Evolutionary conservation across 2,113 vertebrate species (phyloP).

Genomic region (human): GRCh38 chr14:65520501-65521000

Average conservation of each 20-base stretch:
- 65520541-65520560: background rate
- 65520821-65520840: background rate
- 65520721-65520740: background rate
- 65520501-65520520: background rate
- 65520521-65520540: background rate
- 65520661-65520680: background rate
- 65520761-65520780: background rate
- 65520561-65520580: background rate
- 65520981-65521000: background rate
- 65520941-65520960: background rate
- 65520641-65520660: background rate
- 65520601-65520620: background rate
- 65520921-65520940: background rate
- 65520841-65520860: background rate
- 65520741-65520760: background rate
- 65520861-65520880: background rate
- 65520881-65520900: background rate
- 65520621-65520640: background rate
- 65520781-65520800: constrained; percentile 16
- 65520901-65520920: background rate
- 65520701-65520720: background rate
- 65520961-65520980: background rate
- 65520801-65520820: background rate
- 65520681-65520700: background rate
- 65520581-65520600: background rate